Base-by-base conservation (phyloP, 1,140 invertebrate genomes). In the Dolichoris vasculosae region DNA sequence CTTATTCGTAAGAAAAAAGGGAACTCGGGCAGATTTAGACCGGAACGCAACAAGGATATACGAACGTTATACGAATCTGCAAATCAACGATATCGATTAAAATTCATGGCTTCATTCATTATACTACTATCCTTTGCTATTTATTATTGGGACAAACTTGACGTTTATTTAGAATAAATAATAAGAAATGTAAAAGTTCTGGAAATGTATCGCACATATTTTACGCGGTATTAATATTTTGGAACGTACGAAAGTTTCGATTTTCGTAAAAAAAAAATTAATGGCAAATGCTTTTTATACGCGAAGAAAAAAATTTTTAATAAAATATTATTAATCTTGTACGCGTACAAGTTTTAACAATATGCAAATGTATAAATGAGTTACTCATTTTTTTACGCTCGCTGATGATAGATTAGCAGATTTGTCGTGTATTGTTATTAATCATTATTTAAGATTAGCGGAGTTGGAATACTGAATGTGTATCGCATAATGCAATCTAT, bases 41-140 rank as follows among this genome's bases (percentile, higher is more conserved):
- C 73, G 59, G 75, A 84, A 84, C 75, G 82, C 71, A 51, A 83
- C 73, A 76, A 35, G 55, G 59, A 83, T 83, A 83, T 63, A n/a
- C n/a, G n/a, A n/a, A n/a, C 82, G 30, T 0, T 32, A 13, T 38
- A 32, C 48, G 82, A 32, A 83, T 83, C 55, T 76, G 20, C 35
- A 46, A 82, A 46, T 64, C 78, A 15, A 51, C 64, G 30, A 71
- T 48, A 30, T 43, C 51, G 73, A 77, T 76, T 82, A 38, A 51
- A 59, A 75, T 69, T 40, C 69, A 63, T 38, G 26, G 35, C 15
- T 59, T 55, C 63, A 38, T 82, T 82, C 46, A 71, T 69, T 48
- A 76, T 15, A 20, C 32, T 35, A 51, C 1, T 32, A 13, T 3
- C 30, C 15, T 38, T 35, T 63, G 35, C 30, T 1, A n/a, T 40